Evolutionary conservation across 2,113 vertebrate genomes (phyloP).

Genomic region (Strix aluco): DNA sequence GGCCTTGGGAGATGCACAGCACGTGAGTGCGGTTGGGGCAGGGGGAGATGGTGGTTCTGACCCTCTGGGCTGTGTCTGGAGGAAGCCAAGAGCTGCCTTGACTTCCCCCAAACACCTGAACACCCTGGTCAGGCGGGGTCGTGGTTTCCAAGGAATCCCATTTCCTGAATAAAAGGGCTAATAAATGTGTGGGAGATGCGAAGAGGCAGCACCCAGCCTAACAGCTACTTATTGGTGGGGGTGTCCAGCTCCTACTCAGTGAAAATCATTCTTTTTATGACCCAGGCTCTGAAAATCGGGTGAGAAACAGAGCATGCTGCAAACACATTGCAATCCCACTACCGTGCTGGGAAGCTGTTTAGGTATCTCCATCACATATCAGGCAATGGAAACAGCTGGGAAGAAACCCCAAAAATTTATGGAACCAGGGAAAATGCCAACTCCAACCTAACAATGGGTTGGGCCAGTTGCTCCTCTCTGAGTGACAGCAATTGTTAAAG

Average conservation of each 20-base stretch:
- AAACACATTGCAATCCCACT: neutral
- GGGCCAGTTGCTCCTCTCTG: neutral
- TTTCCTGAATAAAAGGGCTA: neutral
- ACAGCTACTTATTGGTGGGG: accelerated
- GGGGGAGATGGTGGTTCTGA: neutral
- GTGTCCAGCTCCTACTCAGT: neutral
- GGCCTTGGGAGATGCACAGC: neutral
- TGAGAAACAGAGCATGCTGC: neutral
- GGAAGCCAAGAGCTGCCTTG: neutral
- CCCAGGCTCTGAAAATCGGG: neutral
- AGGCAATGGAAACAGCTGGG: neutral
- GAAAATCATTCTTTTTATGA: neutral
- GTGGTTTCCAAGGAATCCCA: too few species aligned
- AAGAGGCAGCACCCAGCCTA: neutral
- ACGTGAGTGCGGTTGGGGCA: accelerated
- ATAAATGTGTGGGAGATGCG: accelerated
- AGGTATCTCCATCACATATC: too few species aligned
- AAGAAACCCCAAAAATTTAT: neutral
- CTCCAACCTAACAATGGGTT: neutral
- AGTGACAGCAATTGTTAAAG: neutral
- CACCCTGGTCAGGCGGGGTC: accelerated
- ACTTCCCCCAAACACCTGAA: too few species aligned
- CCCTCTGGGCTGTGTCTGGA: neutral
- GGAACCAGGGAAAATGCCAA: neutral
- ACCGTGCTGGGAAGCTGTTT: accelerated